Conservation (phyloP, 2,797 vertebrate genomes). For the Sebastes matsubarae region DNA sequence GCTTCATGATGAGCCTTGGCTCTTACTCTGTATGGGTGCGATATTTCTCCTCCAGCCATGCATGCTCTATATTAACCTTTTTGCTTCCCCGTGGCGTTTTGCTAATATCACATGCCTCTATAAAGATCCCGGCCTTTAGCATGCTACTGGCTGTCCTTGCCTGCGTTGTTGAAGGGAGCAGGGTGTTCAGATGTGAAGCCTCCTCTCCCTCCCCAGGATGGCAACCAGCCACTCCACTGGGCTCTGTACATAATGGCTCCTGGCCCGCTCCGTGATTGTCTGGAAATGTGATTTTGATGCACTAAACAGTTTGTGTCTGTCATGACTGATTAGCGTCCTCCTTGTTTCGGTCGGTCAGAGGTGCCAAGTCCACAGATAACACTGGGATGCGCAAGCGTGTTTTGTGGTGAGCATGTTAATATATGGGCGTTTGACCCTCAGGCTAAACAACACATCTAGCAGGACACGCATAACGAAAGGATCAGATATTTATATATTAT, state of each 20-base stretch:
- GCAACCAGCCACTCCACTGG: constrained; percentile 59
- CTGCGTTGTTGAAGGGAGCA: constrained; percentile 36
- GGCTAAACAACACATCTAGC: constrained; percentile 43
- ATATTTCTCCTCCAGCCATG: constrained; percentile 25
- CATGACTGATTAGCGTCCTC: constrained; percentile 73
- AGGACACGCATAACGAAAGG: constrained; percentile 1
- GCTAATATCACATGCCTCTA: constrained; percentile 51
- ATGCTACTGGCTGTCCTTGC: constrained; percentile 44
- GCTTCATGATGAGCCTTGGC: not conserved
- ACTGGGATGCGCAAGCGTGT: constrained; percentile 22
- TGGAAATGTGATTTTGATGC: constrained; percentile 80
- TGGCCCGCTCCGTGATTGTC: constrained; percentile 68
- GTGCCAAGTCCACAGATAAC: constrained; percentile 66
- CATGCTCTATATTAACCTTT: constrained; percentile 57
- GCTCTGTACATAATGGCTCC: constrained; percentile 56
- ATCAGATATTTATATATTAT: constrained; percentile 1
- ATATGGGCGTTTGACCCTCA: constrained; percentile 33
- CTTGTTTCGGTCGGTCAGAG: constrained; percentile 60
- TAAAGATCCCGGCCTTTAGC: constrained; percentile 49
- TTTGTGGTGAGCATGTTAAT: constrained; percentile 30
- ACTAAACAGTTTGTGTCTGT: constrained; percentile 78
- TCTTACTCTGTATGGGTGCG: constrained; percentile 8
- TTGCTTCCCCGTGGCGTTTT: constrained; percentile 41
- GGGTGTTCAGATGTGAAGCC: constrained; percentile 50
- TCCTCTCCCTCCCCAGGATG: constrained; percentile 44